A percentile compares a stretch with the other conserved stretches of the same genome.
Conservation (phyloP, 2,797 vertebrate species). For the Pyrocephalus nanus region DNA sequence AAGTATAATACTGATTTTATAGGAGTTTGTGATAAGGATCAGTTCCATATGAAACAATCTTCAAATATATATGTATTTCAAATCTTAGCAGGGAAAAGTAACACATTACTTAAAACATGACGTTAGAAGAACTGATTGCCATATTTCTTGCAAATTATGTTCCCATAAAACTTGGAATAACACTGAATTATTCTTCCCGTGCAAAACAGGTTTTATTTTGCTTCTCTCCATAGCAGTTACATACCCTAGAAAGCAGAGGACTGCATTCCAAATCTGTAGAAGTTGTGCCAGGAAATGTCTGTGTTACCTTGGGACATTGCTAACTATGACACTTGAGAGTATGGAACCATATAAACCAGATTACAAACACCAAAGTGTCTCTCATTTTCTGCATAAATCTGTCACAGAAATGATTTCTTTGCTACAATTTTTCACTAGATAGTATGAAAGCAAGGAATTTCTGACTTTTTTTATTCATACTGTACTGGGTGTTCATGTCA, state of each 20-base stretch:
- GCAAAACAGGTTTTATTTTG: background rate
- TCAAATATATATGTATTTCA: background rate
- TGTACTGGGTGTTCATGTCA: background rate
- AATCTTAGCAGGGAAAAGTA: background rate
- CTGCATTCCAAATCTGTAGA: background rate
- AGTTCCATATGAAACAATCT: background rate
- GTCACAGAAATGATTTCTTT: background rate
- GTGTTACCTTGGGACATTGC: background rate
- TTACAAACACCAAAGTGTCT: background rate
- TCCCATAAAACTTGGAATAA: background rate
- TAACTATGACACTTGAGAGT: background rate
- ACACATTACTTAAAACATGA: background rate
- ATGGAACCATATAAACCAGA: background rate
- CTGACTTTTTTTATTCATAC: background rate
- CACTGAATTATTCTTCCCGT: background rate
- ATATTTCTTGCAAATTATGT: background rate
- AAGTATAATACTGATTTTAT: background rate
- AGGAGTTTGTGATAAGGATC: background rate
- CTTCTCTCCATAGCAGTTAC: background rate
- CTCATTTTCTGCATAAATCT: background rate
- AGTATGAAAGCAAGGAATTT: background rate
- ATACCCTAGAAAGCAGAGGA: background rate
- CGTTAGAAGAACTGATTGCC: background rate
- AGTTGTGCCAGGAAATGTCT: background rate
- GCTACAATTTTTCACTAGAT: background rate